Conservation (phyloP, 2,888 invertebrate genomes). For the Cephonodes hylas region DNA sequence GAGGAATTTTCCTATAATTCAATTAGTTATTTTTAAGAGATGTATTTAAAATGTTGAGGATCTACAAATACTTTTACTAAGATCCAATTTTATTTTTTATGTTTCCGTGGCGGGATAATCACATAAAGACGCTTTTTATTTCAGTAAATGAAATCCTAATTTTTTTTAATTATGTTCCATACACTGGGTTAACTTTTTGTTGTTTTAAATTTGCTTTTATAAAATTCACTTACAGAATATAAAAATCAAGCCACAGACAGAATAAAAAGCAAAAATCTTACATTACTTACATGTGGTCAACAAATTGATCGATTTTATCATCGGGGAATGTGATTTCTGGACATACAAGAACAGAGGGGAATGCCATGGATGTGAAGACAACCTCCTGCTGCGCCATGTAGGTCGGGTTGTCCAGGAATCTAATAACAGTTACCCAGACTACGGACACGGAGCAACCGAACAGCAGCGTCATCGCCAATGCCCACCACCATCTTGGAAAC, state of each 20-base stretch:
- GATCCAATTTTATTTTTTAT: too few relatives aligned
- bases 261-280: too few relatives aligned
- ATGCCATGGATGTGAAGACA: constrained; percentile 20
- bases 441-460: constrained; percentile 37
- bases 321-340: constrained; percentile 48
- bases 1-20: constrained; percentile 43
- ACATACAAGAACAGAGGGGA: constrained; percentile 54
- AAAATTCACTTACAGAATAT: too few relatives aligned
- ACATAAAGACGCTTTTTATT: too few relatives aligned
- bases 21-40: too few relatives aligned
- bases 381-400: constrained; percentile 37
- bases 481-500: constrained; percentile 47
- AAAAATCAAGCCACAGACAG: too few relatives aligned
- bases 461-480: constrained; percentile 34
- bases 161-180: too few relatives aligned
- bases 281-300: constrained; percentile 44
- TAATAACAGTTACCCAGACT: constrained; percentile 31
- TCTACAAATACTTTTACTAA: neutral
- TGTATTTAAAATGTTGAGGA: neutral
- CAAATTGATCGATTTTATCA: constrained; percentile 42
- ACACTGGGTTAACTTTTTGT: too few relatives aligned
- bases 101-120: too few relatives aligned
- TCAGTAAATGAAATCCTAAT: too few relatives aligned
- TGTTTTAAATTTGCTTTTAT: too few relatives aligned
- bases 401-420: constrained; percentile 51